Conservation (phyloP, 2,888 invertebrate species). For the Hermaeophaga mercurialis region DNA sequence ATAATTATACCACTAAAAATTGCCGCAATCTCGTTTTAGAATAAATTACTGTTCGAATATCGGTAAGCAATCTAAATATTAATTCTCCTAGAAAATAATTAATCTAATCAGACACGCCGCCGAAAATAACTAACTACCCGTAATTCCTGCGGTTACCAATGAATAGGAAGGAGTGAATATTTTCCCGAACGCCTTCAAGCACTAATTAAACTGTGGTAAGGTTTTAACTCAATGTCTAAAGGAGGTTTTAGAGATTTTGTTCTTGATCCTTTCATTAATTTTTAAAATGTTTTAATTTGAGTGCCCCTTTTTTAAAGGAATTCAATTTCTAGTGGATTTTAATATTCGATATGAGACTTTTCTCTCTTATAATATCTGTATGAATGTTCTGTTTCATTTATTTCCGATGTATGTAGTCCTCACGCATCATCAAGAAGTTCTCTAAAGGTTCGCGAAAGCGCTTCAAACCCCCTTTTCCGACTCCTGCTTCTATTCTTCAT, state of each 20-base stretch:
- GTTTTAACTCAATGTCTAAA: background rate
- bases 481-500: slow-evolving; percentile 1
- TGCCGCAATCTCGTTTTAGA: background rate
- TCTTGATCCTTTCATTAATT: background rate
- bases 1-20: too few relatives aligned
- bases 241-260: background rate
- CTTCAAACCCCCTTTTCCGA: slow-evolving; percentile 3
- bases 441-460: background rate
- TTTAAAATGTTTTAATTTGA: background rate
- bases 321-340: too few relatives aligned
- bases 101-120: background rate
- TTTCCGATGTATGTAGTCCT: background rate
- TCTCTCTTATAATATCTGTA: too few relatives aligned
- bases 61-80: background rate
- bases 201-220: background rate
- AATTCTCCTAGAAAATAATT: background rate
- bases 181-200: background rate
- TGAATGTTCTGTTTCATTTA: background rate
- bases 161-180: background rate
- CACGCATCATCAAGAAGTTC: slow-evolving; percentile 5
- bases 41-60: background rate
- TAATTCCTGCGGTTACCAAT: background rate
- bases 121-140: background rate
- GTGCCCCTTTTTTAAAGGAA: too few relatives aligned
- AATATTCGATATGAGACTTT: too few relatives aligned